These are phyloP conservation scores for Cheirogaleus major DNA, from an alignment of 2,797 vertebrate species.

Conservation along the genomic window DNA sequence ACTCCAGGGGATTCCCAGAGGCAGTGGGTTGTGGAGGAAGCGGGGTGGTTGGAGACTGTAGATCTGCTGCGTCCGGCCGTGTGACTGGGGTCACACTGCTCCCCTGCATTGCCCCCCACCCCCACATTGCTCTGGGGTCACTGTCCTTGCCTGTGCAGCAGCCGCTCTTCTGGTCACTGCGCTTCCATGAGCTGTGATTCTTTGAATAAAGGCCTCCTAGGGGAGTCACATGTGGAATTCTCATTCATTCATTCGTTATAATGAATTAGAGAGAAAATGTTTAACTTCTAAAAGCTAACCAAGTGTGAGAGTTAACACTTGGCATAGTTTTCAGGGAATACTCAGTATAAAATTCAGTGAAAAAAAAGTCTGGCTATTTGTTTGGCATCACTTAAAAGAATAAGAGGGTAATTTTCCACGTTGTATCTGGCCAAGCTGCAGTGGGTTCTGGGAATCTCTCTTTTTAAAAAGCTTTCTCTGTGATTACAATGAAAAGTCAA, in stretches of 20 bases:
- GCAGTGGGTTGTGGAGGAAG: background rate
- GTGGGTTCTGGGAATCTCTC: background rate
- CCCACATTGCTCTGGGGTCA: background rate
- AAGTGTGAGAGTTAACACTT: background rate
- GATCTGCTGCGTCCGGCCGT: background rate
- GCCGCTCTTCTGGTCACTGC: background rate
- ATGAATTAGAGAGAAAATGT: background rate
- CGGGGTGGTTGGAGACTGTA: background rate
- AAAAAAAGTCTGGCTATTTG: background rate
- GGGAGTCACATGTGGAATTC: background rate
- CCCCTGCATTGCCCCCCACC: too few relatives aligned
- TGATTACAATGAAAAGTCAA: background rate
- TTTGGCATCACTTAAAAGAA: background rate
- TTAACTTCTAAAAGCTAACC: background rate
- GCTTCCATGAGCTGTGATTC: background rate
- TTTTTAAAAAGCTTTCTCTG: slow-evolving; percentile 23
- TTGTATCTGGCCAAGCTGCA: background rate
- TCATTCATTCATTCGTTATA: background rate
- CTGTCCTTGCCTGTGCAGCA: background rate
- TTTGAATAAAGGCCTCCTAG: background rate
- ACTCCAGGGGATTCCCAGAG: background rate
- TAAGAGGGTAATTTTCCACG: background rate
- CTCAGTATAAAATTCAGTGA: background rate
- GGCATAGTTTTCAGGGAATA: background rate
- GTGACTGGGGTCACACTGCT: background rate